These are phyloP conservation scores for Cynoglossus semilaevis DNA, from an alignment of 2,113 vertebrate genomes.

Conservation along the genomic window DNA sequence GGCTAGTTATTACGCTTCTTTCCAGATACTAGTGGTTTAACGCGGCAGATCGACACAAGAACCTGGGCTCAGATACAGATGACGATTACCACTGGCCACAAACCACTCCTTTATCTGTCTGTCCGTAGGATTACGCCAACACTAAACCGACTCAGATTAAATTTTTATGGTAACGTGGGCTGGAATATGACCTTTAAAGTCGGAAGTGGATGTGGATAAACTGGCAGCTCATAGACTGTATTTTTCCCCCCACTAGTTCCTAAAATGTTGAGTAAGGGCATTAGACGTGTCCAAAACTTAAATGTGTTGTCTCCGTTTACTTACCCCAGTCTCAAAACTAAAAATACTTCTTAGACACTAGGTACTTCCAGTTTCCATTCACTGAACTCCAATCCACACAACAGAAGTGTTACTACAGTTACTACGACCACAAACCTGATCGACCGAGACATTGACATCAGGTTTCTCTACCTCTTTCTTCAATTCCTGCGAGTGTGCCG, in stretches of 20 bases:
- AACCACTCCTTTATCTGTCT: neutral
- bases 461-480: too few relatives aligned
- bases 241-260: neutral
- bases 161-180: neutral
- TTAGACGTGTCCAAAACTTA: neutral
- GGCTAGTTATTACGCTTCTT: constrained; percentile 25
- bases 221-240: neutral
- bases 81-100: constrained; percentile 8
- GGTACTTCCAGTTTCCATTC: neutral
- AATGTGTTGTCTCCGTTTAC: too few relatives aligned
- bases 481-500: too few relatives aligned
- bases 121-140: neutral
- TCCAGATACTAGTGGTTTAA: constrained; percentile 12
- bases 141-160: neutral
- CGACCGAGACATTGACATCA: too few relatives aligned
- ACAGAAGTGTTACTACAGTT: too few relatives aligned
- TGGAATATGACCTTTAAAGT: neutral
- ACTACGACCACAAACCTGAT: too few relatives aligned
- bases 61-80: constrained; percentile 1
- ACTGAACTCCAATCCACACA: neutral
- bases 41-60: neutral
- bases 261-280: neutral
- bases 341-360: too few relatives aligned
- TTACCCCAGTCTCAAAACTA: too few relatives aligned
- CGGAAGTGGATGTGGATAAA: neutral